phyloP scores from a whole-genome alignment of 2,888 invertebrate species.

The Eledona agricola region DNA sequence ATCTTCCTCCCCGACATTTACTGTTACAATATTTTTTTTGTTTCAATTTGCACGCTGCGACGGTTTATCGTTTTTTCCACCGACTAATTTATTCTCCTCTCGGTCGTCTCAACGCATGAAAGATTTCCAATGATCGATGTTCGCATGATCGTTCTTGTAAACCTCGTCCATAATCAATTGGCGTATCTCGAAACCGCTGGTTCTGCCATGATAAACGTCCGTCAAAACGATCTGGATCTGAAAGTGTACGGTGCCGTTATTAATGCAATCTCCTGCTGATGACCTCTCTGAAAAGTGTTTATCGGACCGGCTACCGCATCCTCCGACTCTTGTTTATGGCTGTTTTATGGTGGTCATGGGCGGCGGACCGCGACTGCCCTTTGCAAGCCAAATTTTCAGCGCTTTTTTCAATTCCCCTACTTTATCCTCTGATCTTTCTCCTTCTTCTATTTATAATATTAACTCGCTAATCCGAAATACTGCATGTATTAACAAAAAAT shows the following conservation, averaged over 20 bases:
- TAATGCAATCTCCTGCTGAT: conserved; percentile 31
- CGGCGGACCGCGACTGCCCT: too few relatives aligned
- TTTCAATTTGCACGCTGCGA: too few relatives aligned
- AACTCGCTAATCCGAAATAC: too few relatives aligned
- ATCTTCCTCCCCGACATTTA: too few relatives aligned
- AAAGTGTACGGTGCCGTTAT: conserved; percentile 33
- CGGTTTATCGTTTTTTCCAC: too few relatives aligned
- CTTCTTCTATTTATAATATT: too few relatives aligned
- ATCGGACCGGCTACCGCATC: conserved; percentile 28
- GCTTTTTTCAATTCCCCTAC: too few relatives aligned
- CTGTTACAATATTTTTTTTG: too few relatives aligned
- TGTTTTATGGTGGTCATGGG: conserved; percentile 16
- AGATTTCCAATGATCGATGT: conserved; percentile 14
- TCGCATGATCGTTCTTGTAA: conserved; percentile 15
- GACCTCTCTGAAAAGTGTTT: conserved; percentile 27
- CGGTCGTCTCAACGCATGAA: conserved; percentile 6
- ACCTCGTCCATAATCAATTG: conserved; percentile 34
- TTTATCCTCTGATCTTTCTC: too few relatives aligned
- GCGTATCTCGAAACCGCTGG: conserved; percentile 21
- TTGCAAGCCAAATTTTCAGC: too few relatives aligned
- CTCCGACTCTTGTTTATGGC: conserved; percentile 25
- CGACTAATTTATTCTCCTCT: conserved; percentile 1
- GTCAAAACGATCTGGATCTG: conserved; percentile 34
- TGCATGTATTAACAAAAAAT: too few relatives aligned
- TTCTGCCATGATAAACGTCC: conserved; percentile 29